Percentiles rank a stretch among this genome's conserved stretches.
These are phyloP conservation scores for Cryptus armator DNA, from an alignment of 2,888 invertebrate species.

Conservation along the genomic window DNA sequence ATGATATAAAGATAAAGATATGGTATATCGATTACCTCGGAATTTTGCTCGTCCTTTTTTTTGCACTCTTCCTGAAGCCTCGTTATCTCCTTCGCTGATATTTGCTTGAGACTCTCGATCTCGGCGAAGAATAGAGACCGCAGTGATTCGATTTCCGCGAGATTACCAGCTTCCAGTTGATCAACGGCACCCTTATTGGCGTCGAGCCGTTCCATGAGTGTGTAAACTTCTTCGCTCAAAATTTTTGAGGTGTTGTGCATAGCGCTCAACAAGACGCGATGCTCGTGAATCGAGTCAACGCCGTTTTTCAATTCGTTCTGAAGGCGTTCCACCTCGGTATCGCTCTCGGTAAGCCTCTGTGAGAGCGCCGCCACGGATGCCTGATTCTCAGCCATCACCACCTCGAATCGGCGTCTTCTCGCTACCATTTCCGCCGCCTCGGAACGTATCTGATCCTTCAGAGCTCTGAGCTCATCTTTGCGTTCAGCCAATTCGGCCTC, in stretches of 20 bases:
- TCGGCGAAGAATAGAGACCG: slow-evolving; percentile 76
- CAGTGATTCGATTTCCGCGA: slow-evolving; percentile 78
- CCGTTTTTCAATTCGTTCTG: slow-evolving; percentile 78
- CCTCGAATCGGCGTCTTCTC: slow-evolving; percentile 79
- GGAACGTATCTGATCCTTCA: slow-evolving; percentile 82
- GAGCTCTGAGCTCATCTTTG: slow-evolving; percentile 79
- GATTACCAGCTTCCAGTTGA: slow-evolving; percentile 77
- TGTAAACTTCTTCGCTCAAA: slow-evolving; percentile 78
- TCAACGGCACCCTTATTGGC: slow-evolving; percentile 76
- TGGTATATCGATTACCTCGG: slow-evolving; percentile 72
- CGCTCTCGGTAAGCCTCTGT: slow-evolving; percentile 79
- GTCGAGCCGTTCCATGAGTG: slow-evolving; percentile 77
- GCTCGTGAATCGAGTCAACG: slow-evolving; percentile 77
- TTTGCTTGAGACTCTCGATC: slow-evolving; percentile 76
- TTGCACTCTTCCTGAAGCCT: slow-evolving; percentile 75
- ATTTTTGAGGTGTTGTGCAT: slow-evolving; percentile 79
- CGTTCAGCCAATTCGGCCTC: slow-evolving; percentile 82
- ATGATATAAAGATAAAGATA: too few species aligned
- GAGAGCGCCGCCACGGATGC: slow-evolving; percentile 80
- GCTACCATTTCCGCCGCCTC: slow-evolving; percentile 83
- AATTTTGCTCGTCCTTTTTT: slow-evolving; percentile 74
- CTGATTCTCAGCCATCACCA: slow-evolving; percentile 82
- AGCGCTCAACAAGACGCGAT: slow-evolving; percentile 76
- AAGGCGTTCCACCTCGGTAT: slow-evolving; percentile 80
- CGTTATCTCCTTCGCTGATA: slow-evolving; percentile 75